Percentiles rank a stretch among this genome's conserved stretches.
phyloP scores from a whole-genome alignment of 2,797 vertebrate genomes.

The Poeciliopsis presidionis region DNA sequence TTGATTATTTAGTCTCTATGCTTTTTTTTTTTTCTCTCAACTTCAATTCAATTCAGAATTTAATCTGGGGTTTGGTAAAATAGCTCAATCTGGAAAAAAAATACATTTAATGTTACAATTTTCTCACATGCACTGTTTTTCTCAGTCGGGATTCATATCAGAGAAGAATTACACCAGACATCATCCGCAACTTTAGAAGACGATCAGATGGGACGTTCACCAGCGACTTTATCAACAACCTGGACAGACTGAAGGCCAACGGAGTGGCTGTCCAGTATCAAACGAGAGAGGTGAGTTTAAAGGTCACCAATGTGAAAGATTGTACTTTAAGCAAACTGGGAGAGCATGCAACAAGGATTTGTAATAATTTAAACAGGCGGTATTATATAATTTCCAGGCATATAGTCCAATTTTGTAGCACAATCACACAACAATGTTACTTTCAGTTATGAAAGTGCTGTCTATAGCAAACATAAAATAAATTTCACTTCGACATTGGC shows the following conservation, averaged over 20 bases:
- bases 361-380: not conserved
- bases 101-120: not conserved
- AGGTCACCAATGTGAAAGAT: not conserved
- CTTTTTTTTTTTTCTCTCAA: no score
- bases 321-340: not conserved
- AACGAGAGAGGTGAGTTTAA: slow-evolving; percentile 63
- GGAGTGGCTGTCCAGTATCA: slow-evolving; percentile 82
- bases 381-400: no score
- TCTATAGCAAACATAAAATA: no score
- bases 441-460: no score
- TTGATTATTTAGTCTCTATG: not conserved
- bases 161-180: slow-evolving; percentile 47
- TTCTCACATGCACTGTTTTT: not conserved
- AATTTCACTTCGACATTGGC: no score
- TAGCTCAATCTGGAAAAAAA: not conserved
- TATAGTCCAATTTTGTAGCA: no score
- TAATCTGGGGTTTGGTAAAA: not conserved
- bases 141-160: slow-evolving; percentile 64
- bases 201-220: slow-evolving; percentile 85
- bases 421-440: no score
- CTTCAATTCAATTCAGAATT: no score
- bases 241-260: slow-evolving; percentile 84
- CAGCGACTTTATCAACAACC: slow-evolving; percentile 78
- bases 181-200: slow-evolving; percentile 46
- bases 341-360: not conserved